These are phyloP conservation scores for Enteromius viviparus DNA, from an alignment of 2,797 vertebrate genomes.

Conservation along the genomic window DNA sequence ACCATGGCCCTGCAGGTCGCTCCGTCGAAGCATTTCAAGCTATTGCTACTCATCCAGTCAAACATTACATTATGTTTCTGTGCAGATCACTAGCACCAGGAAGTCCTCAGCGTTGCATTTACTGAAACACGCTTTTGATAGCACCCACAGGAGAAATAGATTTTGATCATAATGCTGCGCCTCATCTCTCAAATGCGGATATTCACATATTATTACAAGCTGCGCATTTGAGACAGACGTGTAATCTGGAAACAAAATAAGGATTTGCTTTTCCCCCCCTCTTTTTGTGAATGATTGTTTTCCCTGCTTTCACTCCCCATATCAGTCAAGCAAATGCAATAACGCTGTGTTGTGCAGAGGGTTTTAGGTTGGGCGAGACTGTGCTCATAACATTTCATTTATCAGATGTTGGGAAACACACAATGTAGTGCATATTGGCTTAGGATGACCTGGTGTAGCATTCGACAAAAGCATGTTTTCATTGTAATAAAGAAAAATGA, in stretches of 20 bases:
- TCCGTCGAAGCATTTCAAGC: constrained; percentile 34
- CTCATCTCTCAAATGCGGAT: constrained; percentile 52
- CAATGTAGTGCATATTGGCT: constrained; percentile 26
- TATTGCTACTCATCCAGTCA: constrained; percentile 41
- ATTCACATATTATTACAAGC: constrained; percentile 55
- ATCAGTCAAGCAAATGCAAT: constrained; percentile 45
- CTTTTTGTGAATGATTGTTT: constrained; percentile 17
- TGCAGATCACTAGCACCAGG: constrained; percentile 35
- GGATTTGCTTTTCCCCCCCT: neutral
- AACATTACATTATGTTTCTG: constrained; percentile 36
- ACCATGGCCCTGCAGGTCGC: constrained; percentile 49
- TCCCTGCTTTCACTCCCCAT: constrained; percentile 29
- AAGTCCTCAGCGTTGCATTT: constrained; percentile 51
- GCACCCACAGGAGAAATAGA: constrained; percentile 52
- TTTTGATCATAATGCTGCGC: constrained; percentile 50
- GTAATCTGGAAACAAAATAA: constrained; percentile 52
- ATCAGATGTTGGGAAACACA: constrained; percentile 47
- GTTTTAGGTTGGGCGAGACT: constrained; percentile 16
- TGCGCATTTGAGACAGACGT: constrained; percentile 32
- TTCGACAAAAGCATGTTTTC: neutral
- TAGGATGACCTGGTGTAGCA: constrained; percentile 5
- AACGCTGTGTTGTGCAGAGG: constrained; percentile 18
- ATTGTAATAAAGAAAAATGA: constrained; percentile 27
- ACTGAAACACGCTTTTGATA: constrained; percentile 50
- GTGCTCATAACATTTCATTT: constrained; percentile 48